Base-by-base conservation (phyloP, 1,140 invertebrate species). In the Drosophila leontia region DNA sequence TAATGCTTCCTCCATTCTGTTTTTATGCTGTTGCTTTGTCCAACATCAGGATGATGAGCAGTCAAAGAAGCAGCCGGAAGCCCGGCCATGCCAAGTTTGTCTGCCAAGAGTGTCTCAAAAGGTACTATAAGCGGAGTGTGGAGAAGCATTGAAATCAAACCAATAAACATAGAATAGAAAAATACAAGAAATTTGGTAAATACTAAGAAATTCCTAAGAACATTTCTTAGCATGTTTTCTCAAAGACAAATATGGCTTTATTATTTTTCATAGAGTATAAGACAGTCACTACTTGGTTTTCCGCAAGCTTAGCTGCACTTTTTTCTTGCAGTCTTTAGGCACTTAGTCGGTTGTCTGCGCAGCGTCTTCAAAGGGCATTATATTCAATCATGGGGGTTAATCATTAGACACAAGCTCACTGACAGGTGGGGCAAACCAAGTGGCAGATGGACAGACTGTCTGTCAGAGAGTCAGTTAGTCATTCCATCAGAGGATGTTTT, bases 321-420 rank as follows among this genome's bases (percentile, higher is more conserved):
- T 69, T 69, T 67, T 50, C 61, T 59, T 12, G 55, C 48, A 41
- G 48, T 67, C 75, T 58, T 23, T 51, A 44, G 76, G 51, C 60
- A 72, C 62, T 86, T 72, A 59, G 68, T 69, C 64, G 70, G 55
- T 39, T 86, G 79, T 82, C 75, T 71, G 69, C 48, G 61, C 37
- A 45, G 58, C 79, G 75, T 56, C 71, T 76, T 79, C 59, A 69
- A 56, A 67, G 53, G 68, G 75, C 64, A 86, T 86, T 86, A 81
- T 78, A 81, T 80, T 76, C 70, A 82, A 87, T 86, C 58, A 83
- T 76, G 53, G 67, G 67, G 83, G 82, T 79, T 85, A 87, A 78
- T 88, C 76, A 83, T 80, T 77, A 53, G 83, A 77, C 67, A 59
- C 53, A 60, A 75, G 44, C 58, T 37, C 51, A 42, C 58, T 63